Evolutionary conservation across 2,888 invertebrate genomes (phyloP).

Genomic region (Orchestes rusci): DNA sequence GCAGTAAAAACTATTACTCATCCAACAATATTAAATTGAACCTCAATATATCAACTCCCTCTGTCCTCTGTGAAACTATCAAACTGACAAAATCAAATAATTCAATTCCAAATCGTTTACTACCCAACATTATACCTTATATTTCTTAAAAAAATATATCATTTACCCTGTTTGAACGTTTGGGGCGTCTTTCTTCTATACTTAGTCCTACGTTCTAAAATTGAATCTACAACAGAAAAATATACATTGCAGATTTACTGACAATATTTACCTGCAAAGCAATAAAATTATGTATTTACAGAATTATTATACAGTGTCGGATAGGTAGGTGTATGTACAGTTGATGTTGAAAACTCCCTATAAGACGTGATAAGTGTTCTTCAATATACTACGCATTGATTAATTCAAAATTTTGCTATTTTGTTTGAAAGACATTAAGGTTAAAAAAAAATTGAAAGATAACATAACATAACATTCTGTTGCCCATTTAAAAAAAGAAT

Average conservation of each 20-base stretch:
- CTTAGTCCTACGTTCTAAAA: slow-evolving; percentile 48
- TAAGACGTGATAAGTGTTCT: no score
- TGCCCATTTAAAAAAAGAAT: no score
- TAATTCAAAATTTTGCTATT: no score
- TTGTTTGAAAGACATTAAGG: no score
- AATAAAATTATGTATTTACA: slow-evolving; percentile 17
- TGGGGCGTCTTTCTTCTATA: slow-evolving; percentile 46
- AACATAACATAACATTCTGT: no score
- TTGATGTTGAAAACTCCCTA: no score
- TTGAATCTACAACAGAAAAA: slow-evolving; percentile 44
- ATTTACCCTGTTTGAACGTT: slow-evolving; percentile 52
- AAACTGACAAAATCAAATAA: slow-evolving; percentile 13
- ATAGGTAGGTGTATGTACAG: neutral
- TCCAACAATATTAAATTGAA: no score
- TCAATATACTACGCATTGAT: no score
- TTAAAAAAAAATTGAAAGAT: no score
- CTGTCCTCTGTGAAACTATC: slow-evolving; percentile 14
- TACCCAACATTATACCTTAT: slow-evolving; percentile 7
- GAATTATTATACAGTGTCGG: slow-evolving; percentile 16
- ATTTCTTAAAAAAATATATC: slow-evolving; percentile 23
- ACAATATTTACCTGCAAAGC: slow-evolving; percentile 21
- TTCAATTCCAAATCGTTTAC: slow-evolving; percentile 3
- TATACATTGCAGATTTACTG: slow-evolving; percentile 10
- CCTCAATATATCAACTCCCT: slow-evolving; percentile 12
- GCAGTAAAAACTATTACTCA: no score